Conservation (phyloP, 2,113 vertebrate species). For the Struthio camelus region DNA sequence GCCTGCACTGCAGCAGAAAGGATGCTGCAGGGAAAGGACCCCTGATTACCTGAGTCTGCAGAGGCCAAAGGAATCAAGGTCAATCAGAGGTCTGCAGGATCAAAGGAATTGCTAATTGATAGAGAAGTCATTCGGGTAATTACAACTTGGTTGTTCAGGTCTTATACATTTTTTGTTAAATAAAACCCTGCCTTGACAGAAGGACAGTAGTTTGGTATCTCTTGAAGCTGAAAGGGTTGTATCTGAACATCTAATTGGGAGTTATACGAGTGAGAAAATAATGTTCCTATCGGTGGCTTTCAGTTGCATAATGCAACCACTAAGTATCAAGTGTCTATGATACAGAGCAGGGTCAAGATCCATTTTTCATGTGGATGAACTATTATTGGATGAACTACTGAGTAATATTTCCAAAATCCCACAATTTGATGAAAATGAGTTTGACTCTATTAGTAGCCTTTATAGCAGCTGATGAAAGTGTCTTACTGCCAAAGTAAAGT, state of each 20-base stretch:
- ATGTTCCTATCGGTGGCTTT: not conserved
- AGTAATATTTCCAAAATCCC: not conserved
- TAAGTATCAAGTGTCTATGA: not conserved
- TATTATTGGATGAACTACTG: not conserved
- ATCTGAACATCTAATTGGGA: not conserved
- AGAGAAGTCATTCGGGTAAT: not conserved
- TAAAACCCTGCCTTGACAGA: not conserved
- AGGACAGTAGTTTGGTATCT: not conserved
- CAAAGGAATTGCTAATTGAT: not conserved
- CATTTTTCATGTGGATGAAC: slow-evolving; percentile 19
- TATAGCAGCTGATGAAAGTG: not conserved
- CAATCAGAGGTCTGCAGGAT: too few species aligned
- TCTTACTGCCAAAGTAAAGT: not conserved
- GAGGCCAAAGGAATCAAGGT: too few species aligned
- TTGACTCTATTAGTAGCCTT: not conserved
- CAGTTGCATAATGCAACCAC: not conserved
- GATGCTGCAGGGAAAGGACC: not conserved
- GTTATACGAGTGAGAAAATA: not conserved
- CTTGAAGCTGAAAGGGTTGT: not conserved
- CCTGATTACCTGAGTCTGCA: not conserved
- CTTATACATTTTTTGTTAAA: not conserved
- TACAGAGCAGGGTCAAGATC: not conserved
- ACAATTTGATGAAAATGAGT: slow-evolving; percentile 10
- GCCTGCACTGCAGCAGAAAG: not conserved
- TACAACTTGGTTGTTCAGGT: not conserved